Evolutionary conservation across 2,113 vertebrate genomes (phyloP).

Genomic region (Fulmarus glacialis): DNA sequence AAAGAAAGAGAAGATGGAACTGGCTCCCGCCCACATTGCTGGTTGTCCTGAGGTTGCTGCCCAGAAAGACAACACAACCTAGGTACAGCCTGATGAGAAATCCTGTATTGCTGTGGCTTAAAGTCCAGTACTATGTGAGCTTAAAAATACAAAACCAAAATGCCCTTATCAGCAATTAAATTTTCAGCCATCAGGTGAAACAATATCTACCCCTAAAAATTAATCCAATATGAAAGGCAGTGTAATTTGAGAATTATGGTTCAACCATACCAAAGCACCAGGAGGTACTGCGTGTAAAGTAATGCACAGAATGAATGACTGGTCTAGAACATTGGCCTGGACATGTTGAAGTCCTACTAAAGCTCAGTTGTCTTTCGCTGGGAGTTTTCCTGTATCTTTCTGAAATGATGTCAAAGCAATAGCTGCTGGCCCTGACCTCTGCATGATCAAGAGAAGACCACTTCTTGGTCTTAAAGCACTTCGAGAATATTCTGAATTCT

Average conservation of each 20-base stretch:
- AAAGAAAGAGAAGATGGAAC: neutral
- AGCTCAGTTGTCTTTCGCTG: neutral
- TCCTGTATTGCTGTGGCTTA: rapidly evolving
- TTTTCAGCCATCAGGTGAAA: neutral
- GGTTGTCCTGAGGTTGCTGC: neutral
- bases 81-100: rapidly evolving
- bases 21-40: neutral
- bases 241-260: rapidly evolving
- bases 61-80: neutral
- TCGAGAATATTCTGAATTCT: neutral
- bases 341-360: rapidly evolving
- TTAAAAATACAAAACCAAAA: neutral
- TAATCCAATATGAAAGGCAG: rapidly evolving
- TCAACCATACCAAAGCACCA: rapidly evolving
- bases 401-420: neutral
- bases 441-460: rapidly evolving
- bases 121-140: rapidly evolving
- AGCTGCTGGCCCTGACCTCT: neutral
- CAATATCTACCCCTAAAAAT: no score
- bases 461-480: neutral
- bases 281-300: neutral
- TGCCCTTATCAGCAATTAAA: rapidly evolving
- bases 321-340: neutral
- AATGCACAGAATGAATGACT: rapidly evolving
- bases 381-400: neutral